Base-by-base conservation (phyloP, 2,888 invertebrate species). In the Drosophila colorata region DNA sequence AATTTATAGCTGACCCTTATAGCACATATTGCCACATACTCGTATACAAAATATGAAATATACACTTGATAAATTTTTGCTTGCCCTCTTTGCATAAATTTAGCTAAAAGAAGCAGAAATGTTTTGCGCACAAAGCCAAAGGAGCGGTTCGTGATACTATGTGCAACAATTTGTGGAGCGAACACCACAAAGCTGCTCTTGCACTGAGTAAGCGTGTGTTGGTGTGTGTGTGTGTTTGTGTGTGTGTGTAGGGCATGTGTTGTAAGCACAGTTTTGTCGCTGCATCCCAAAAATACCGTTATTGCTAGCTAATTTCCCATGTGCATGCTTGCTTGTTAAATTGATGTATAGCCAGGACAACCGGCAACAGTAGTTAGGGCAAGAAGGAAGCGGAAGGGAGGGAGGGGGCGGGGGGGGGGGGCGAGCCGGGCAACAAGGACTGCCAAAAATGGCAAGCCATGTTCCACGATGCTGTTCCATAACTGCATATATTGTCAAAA, bases 301-400 rank as follows among this genome's bases (percentile, higher is more conserved):
- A 83, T 87, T 78, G 74, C 81, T 56, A 56, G 73, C 88, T 88
- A 85, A 85, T 85, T 85, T 85, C 85, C 85, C 85, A 69, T 71
- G 88, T 88, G 88, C 85, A 80, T 84, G 84, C 81, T 88, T 77
- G 76, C 85, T 87, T 80, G 85, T 88, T 87, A 86, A 82, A 87
- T 82, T 83, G 84, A 84, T 88, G 87, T 69, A 88, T 83, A 55
- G 87, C 20, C 63, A 60, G 57, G 48, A 16, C 14, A 58, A 57
- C 16, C n/a, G 35, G 58, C 20, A 41, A 5, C 23, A 33, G 28
- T 31, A 23, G 48, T 9, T 53, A 14, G 43, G 25, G 9, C 14
- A 14, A 38, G n/a, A 8, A 41, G 23, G 23, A 23, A 31, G 0
- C 3, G 20, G 20, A 20, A 4, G 3, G 20, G 20, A 4, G 20